These are phyloP conservation scores for Drosophila limbata DNA, from an alignment of 2,888 invertebrate species.

Conservation along the genomic window DNA sequence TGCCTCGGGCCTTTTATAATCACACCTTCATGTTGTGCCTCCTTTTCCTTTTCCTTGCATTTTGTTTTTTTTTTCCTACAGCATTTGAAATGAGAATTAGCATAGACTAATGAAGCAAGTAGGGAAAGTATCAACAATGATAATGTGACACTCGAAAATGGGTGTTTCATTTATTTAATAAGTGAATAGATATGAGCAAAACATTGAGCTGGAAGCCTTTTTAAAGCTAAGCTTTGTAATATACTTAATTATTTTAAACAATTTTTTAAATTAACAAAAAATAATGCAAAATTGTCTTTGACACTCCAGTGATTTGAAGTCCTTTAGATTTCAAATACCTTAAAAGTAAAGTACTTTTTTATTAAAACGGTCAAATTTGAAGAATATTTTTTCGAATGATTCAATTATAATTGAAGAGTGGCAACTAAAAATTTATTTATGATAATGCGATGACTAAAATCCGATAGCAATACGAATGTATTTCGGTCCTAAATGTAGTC, in stretches of 20 bases:
- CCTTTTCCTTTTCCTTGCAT: not conserved
- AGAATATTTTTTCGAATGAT: not conserved
- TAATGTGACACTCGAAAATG: not conserved
- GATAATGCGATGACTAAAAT: not conserved
- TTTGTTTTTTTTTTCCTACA: slow-evolving; percentile 5
- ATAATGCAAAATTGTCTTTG: no score
- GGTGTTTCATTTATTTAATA: not conserved
- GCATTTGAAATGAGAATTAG: slow-evolving; percentile 1
- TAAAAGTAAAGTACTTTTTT: no score
- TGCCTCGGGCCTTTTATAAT: slow-evolving; percentile 10
- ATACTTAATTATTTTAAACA: no score
- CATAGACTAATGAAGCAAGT: not conserved
- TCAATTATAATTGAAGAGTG: not conserved
- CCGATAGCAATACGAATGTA: not conserved
- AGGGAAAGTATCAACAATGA: not conserved
- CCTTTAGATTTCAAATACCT: no score
- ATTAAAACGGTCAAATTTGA: not conserved
- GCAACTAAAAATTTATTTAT: not conserved
- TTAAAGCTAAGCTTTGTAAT: no score
- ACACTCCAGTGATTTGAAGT: no score
- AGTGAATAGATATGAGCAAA: not conserved
- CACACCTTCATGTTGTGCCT: slow-evolving; percentile 20
- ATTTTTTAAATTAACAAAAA: no score
- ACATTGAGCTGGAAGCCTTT: no score
- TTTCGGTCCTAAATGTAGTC: not conserved